Conservation (phyloP, 2,113 vertebrate species). For the Marmota monax region DNA sequence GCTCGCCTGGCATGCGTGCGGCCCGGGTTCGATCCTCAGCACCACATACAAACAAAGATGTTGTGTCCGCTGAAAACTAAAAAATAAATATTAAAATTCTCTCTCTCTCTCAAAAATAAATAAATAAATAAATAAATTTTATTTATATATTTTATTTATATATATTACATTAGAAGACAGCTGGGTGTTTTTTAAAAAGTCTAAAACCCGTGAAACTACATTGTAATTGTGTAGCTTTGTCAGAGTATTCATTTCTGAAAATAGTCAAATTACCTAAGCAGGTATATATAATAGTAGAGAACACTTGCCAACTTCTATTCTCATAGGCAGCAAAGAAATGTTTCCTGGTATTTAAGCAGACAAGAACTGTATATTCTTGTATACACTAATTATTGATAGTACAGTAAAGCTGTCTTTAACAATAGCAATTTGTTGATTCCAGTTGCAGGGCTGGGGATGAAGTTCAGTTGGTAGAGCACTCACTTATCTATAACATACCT, state of each 20-base stretch:
- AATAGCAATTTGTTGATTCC: not conserved
- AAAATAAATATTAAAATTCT: no score
- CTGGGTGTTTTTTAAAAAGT: not conserved
- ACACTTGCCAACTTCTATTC: not conserved
- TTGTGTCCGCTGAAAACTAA: no score
- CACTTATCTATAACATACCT: not conserved
- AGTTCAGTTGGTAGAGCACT: not conserved
- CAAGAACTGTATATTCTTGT: not conserved
- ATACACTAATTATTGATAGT: not conserved
- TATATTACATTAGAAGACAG: not conserved
- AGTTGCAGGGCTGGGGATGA: not conserved
- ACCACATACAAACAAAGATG: no score
- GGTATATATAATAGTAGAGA: not conserved
- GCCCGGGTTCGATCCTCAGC: no score
- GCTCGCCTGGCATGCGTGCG: no score
- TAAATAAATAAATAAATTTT: no score
- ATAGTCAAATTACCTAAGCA: not conserved
- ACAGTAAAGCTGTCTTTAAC: not conserved
- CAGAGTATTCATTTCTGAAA: slow-evolving; percentile 26
- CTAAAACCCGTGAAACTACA: not conserved
- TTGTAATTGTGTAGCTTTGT: not conserved
- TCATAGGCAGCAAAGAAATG: not conserved
- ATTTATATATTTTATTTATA: no score
- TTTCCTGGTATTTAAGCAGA: not conserved
- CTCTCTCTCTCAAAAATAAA: no score